A percentile compares a stretch with the other conserved stretches of the same genome.
phyloP scores from a whole-genome alignment of 1,140 invertebrate species.

The Bombyx mori region ASM3026992v2 NC_085115.1:9458001-9458500 shows the following conservation, averaged over 20 bases:
- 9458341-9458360: too few relatives aligned
- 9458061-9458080: slow-evolving; percentile 19
- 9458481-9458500: slow-evolving; percentile 34
- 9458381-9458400: slow-evolving; percentile 34
- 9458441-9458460: slow-evolving; percentile 66
- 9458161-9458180: slow-evolving; percentile 24
- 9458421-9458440: slow-evolving; percentile 41
- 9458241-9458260: slow-evolving; percentile 14
- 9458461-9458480: slow-evolving; percentile 30
- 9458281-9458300: background rate
- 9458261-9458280: slow-evolving; percentile 6
- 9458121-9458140: slow-evolving; percentile 41
- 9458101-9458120: slow-evolving; percentile 34
- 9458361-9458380: slow-evolving; percentile 28
- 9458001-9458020: too few relatives aligned
- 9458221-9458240: slow-evolving; percentile 15
- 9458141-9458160: slow-evolving; percentile 42
- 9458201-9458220: slow-evolving; percentile 16
- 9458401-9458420: slow-evolving; percentile 51
- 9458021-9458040: too few relatives aligned
- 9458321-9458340: too few relatives aligned
- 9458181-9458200: slow-evolving; percentile 25
- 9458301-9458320: too few relatives aligned
- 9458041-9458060: too few relatives aligned
- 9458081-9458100: slow-evolving; percentile 24